These are phyloP conservation scores for Periplaneta americana DNA, from an alignment of 1,140 invertebrate species.

Conservation along the genomic window DNA sequence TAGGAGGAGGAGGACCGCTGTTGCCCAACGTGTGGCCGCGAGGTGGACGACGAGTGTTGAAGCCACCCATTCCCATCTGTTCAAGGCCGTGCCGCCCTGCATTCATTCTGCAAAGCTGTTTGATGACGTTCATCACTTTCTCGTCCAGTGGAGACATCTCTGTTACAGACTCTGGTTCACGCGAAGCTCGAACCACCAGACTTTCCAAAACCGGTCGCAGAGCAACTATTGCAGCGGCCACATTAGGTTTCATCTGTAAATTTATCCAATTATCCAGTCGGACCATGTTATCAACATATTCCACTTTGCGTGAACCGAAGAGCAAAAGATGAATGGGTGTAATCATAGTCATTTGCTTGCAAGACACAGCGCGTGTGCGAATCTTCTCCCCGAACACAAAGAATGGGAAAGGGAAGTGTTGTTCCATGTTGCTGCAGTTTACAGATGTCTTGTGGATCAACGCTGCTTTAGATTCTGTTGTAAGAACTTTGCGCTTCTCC, in stretches of 20 bases:
- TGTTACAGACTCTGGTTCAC: conserved; percentile 66
- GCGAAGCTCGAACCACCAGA: conserved; percentile 70
- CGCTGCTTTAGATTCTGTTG: conserved; percentile 90
- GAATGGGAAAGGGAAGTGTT: conserved; percentile 87
- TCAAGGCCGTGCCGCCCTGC: conserved; percentile 63
- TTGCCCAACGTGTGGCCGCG: background rate
- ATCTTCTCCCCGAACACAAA: conserved; percentile 99
- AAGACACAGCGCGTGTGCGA: conserved; percentile 90
- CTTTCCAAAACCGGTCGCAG: conserved; percentile 83
- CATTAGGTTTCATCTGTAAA: conserved; percentile 71
- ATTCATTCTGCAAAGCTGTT: conserved; percentile 61
- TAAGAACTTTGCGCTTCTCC: conserved; percentile 92
- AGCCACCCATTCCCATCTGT: conserved; percentile 38
- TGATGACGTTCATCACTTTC: conserved; percentile 52
- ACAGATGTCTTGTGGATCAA: conserved; percentile 96
- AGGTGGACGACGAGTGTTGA: conserved; percentile 5
- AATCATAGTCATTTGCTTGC: conserved; percentile 97
- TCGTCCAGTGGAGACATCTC: conserved; percentile 47
- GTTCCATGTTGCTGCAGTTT: conserved; percentile 81
- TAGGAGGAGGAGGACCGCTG: conserved; percentile 14
- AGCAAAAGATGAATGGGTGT: conserved; percentile 88
- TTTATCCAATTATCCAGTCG: conserved; percentile 89
- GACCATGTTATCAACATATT: conserved; percentile 62
- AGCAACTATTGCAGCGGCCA: conserved; percentile 76
- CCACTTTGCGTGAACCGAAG: conserved; percentile 86